These are phyloP conservation scores for Antigone vipio DNA, from an alignment of 2,113 vertebrate genomes.

Conservation along the genomic window DNA sequence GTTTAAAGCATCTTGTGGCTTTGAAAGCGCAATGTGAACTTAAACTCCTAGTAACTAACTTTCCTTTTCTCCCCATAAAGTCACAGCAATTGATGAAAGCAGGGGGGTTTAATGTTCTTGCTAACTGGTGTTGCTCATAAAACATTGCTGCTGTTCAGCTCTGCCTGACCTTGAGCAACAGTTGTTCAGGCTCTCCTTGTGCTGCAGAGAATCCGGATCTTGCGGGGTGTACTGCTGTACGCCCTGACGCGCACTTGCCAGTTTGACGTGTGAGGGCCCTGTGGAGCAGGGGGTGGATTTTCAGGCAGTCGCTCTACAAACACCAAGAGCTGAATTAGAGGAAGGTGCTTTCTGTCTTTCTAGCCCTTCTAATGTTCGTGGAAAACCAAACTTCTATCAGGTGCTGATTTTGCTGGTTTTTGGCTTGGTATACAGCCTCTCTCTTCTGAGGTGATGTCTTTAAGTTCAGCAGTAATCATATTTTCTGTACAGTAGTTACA, in stretches of 20 bases:
- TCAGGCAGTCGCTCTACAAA: background rate
- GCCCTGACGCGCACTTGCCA: fast-evolving
- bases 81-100: background rate
- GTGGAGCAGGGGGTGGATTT: background rate
- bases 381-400: background rate
- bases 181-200: background rate
- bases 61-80: background rate
- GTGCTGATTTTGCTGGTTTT: background rate
- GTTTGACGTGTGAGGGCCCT: background rate
- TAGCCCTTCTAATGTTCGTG: background rate
- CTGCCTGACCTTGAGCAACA: background rate
- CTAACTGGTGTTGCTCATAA: background rate
- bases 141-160: background rate
- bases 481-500: background rate
- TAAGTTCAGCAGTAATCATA: background rate
- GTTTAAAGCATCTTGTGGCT: background rate
- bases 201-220: fast-evolving
- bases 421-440: background rate
- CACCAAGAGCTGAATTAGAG: background rate
- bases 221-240: fast-evolving
- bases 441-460: fast-evolving
- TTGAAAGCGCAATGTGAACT: background rate
- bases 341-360: background rate
- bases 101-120: background rate
- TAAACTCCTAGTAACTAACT: background rate